Evolutionary conservation across 2,888 invertebrate genomes (phyloP), one percentile per base, ranked within the genome.

Genomic region (Stenchaetothrips biformis): DNA sequence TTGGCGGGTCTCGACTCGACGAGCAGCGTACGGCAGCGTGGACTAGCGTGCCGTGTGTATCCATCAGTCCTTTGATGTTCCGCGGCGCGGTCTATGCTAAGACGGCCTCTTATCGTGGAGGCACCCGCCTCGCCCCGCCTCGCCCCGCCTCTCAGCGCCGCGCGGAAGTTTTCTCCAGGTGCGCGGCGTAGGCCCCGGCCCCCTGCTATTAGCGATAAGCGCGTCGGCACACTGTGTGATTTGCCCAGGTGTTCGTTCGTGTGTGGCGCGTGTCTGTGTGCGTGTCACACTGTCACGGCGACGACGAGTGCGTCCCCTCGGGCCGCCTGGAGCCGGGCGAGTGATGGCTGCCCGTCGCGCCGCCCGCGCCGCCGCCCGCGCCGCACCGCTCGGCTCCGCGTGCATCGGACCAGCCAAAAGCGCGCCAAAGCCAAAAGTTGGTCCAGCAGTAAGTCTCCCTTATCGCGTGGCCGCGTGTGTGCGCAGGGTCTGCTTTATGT

Each of bases 151-250:
- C 67, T 21, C 11, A 7, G 37, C 37, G 37, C 2, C 37, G 37
- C 37, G 37, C 37, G 37, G 37, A 37, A 37, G 37, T 37, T 37
- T 37, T 37, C 37, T 37, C 37, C 37, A 37, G 37, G 37, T 37
- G 37, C 37, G 37, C 37, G 37, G 37, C 37, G 37, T 4, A 37
- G 37, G 37, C 37, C 37, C 37, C 2, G 37, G 25, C 25, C 21
- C 21, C 67, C 67, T 25, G 67, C 67, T 25, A 74, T 74, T 74
- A 74, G 21, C 25, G 67, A 74, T 74, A 74, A 74, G 67, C 67
- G 21, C 67, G 8, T 7, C 59, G 59, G 21, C 67, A 25, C 21
- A 53, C 53, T 18, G 67, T 25, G 67, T 74, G 67, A 74, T 74
- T 74, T 74, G 67, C 67, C 25, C 67, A 74, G 67, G 67, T 74